phyloP scores from a whole-genome alignment of 2,888 invertebrate species.

The Orchesella flavescens region DNA sequence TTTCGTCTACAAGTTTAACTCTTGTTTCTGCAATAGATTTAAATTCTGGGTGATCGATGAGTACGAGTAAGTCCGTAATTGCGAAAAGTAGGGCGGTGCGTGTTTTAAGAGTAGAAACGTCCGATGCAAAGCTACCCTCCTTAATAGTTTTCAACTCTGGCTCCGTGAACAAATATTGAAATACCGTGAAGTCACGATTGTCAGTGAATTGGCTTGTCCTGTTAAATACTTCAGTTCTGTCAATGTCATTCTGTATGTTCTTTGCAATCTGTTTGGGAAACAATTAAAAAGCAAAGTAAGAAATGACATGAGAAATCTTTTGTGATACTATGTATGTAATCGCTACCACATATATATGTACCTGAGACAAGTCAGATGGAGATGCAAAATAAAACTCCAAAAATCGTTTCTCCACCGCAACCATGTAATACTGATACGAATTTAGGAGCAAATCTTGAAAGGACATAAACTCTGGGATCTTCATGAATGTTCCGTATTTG shows the following conservation, averaged over 20 bases:
- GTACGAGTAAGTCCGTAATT: too few relatives aligned
- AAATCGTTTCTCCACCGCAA: constrained; percentile 81
- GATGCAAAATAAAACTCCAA: constrained; percentile 76
- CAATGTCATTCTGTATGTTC: neutral
- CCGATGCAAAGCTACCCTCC: neutral
- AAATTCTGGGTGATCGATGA: neutral
- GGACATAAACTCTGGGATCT: constrained; percentile 90
- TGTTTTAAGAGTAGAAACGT: too few relatives aligned
- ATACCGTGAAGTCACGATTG: constrained; percentile 67
- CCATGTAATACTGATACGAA: constrained; percentile 84
- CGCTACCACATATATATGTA: neutral
- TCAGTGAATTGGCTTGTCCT: constrained; percentile 5
- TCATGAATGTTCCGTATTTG: constrained; percentile 94
- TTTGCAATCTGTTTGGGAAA: constrained; percentile 31
- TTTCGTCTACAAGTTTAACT: too few relatives aligned
- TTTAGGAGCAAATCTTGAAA: constrained; percentile 87
- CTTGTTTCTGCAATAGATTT: neutral
- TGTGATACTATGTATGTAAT: neutral
- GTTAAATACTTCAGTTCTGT: neutral
- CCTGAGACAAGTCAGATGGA: constrained; percentile 23
- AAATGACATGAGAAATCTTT: neutral
- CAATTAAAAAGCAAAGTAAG: neutral
- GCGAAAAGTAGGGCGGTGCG: too few relatives aligned
- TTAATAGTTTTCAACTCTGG: constrained; percentile 28
- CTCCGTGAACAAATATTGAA: constrained; percentile 52